These are phyloP conservation scores for Amazona vittata DNA, from an alignment of 2,113 vertebrate genomes.

Conservation along the genomic window DNA sequence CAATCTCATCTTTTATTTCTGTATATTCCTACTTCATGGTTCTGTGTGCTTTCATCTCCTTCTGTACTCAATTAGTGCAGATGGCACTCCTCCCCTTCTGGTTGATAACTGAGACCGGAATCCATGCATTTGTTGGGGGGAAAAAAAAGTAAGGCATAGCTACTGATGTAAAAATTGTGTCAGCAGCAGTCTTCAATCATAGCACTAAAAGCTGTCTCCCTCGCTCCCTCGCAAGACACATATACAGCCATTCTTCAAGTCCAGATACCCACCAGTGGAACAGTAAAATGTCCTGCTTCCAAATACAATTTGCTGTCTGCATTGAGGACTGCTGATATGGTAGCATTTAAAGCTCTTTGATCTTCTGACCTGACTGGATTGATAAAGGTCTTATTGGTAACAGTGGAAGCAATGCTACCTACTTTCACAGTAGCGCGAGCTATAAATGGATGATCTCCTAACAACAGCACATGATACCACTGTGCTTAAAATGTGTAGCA, in stretches of 20 bases:
- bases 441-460: neutral
- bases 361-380: neutral
- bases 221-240: neutral
- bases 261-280: neutral
- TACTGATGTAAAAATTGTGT: neutral
- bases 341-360: neutral
- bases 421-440: neutral
- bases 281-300: neutral
- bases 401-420: neutral
- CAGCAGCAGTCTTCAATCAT: neutral
- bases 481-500: neutral
- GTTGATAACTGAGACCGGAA: neutral
- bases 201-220: neutral
- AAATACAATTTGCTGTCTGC: neutral
- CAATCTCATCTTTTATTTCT: neutral
- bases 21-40: neutral
- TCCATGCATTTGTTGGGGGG: neutral
- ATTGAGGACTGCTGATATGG: neutral
- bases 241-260: neutral
- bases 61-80: neutral
- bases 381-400: neutral
- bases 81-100: neutral
- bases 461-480: neutral
- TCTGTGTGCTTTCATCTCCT: neutral
- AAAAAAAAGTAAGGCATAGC: neutral